Evolutionary conservation across 30 jellyfish, hydroid and myxozoan species (phyloP).

Genomic region (Cassiopea xamachana): DNA sequence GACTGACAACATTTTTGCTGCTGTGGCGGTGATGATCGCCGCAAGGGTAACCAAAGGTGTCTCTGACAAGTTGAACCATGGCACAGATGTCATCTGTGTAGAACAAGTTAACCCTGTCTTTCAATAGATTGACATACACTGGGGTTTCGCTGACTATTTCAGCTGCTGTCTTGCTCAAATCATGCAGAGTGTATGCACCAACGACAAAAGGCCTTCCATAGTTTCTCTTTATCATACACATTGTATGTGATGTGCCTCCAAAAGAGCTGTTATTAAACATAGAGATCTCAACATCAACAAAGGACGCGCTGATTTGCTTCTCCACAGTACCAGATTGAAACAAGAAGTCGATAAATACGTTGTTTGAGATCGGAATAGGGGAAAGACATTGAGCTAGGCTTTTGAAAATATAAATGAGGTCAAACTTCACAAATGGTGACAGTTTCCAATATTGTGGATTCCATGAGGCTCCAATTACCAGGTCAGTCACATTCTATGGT

Average conservation of each 20-base stretch:
- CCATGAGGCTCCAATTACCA: slow-evolving; percentile 57
- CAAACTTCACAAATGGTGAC: slow-evolving; percentile 13
- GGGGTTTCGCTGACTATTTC: slow-evolving; percentile 2
- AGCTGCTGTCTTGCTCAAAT: slow-evolving; percentile 6
- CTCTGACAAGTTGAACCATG: neutral
- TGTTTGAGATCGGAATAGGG: slow-evolving; percentile 20
- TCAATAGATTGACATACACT: neutral
- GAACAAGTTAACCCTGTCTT: neutral
- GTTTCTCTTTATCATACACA: slow-evolving; percentile 24
- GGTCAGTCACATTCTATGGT: neutral
- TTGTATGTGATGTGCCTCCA: slow-evolving; percentile 34
- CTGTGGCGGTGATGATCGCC: neutral
- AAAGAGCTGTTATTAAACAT: slow-evolving; percentile 30
- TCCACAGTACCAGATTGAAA: slow-evolving; percentile 45
- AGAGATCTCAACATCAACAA: slow-evolving; percentile 17
- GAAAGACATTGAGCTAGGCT: slow-evolving; percentile 38
- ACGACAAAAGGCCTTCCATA: slow-evolving; percentile 22
- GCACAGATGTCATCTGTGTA: slow-evolving; percentile 29
- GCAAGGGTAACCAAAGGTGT: neutral
- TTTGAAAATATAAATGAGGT: neutral
- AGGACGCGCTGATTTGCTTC: slow-evolving; percentile 49
- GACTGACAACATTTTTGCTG: too few species aligned
- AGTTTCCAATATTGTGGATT: slow-evolving; percentile 14
- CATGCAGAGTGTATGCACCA: slow-evolving; percentile 56
- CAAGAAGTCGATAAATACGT: slow-evolving; percentile 24